Evolutionary conservation across 2,113 vertebrate genomes (phyloP), one percentile per base, ranked within the genome.

Genomic region (Xenopus borealis): DNA sequence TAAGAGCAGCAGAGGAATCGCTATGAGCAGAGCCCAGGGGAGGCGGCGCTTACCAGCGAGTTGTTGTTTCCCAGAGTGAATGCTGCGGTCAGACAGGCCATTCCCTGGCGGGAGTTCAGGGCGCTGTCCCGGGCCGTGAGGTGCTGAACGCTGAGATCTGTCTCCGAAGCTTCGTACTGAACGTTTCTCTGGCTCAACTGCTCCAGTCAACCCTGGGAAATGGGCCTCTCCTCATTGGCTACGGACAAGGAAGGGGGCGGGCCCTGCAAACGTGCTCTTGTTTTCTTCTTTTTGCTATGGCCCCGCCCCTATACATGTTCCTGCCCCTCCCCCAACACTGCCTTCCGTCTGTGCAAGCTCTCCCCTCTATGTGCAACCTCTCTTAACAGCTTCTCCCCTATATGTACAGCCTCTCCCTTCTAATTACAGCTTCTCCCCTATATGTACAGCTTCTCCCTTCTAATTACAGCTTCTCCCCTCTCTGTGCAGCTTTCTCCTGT

Each of bases 1-100:
- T 40, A 6, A 40, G 5, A 4, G 33, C 33, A 6, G 6, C 2
- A 3, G 23, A 27, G 3, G 1, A 7, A 40, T 40, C 33, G 8
- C 33, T 9, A 27, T 2, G 23, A 2, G 23, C 23, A 27, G 23
- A 10, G 47, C 14, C 12, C 8, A 3, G 12, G 14, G 47, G 3
- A 12, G 12, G 14, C 10, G 47, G 6, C 6, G 3, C 47, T 91
- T 83, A 91, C 91, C 90, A 85, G 61, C 6, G 12, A 13, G 82
- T 85, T 83, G 23, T 27, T 27, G 76, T 80, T 86, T 81, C 86
- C 88, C 78, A 86, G 30, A 66, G 88, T 88, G 81, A 88, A 89
- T 79, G 89, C 86, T 71, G 90, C 88, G 83, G 85, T 87, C 88
- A 91, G 89, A 79, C 88, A 92, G 84, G 90, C 91, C 89, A 90